Evolutionary conservation across 2,113 vertebrate species (phyloP).

Genomic region (Alces alces): DNA sequence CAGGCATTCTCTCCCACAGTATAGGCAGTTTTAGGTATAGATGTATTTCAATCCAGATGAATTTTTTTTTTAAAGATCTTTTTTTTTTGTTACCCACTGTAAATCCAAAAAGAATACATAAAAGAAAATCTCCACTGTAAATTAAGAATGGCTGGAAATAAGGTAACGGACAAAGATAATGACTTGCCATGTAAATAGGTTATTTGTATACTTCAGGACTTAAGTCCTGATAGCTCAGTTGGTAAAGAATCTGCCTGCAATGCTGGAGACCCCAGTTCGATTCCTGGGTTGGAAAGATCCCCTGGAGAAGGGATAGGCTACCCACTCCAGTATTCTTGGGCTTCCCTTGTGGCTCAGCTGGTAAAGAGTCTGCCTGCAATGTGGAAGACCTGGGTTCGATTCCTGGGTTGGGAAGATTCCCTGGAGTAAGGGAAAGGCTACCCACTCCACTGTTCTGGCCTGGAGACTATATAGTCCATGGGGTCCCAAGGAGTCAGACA

Average conservation of each 20-base stretch:
- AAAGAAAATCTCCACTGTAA: not conserved
- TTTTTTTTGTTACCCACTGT: not conserved
- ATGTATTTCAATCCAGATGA: not conserved
- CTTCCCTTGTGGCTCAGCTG: too few species aligned
- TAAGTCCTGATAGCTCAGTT: not conserved
- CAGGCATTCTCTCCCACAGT: not conserved
- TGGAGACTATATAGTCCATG: not conserved
- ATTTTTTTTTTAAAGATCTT: not conserved
- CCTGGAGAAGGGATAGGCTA: not conserved
- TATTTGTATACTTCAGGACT: not conserved
- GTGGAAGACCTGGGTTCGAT: too few species aligned
- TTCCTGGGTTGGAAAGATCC: not conserved
- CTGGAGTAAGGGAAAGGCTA: too few species aligned
- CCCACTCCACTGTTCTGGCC: not conserved
- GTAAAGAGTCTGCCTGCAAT: too few species aligned
- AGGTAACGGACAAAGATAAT: not conserved
- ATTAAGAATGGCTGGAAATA: not conserved
- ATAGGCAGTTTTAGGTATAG: not conserved
- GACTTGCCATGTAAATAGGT: not conserved
- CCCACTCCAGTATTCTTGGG: not conserved
- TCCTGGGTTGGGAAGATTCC: too few species aligned
- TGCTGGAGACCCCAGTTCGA: rapidly evolving
- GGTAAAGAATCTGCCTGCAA: not conserved
- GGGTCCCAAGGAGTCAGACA: not conserved
- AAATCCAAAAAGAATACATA: not conserved